A percentile compares a stretch with the other conserved stretches of the same genome.
Conservation (phyloP, 2,888 invertebrate genomes). For the Drosophila greeni region DNA sequence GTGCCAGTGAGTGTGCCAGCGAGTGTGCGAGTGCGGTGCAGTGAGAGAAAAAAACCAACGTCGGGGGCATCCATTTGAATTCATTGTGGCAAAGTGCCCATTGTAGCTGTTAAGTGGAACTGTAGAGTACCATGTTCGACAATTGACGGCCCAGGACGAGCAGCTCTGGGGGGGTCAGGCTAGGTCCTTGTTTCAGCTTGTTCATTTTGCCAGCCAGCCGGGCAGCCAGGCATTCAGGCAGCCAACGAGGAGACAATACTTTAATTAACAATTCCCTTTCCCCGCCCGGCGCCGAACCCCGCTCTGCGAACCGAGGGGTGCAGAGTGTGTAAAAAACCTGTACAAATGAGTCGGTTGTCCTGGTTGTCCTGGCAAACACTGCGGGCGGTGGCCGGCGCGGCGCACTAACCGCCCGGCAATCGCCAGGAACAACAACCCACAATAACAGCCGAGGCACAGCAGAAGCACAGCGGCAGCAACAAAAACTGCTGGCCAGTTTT, state of each 20-base stretch:
- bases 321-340: slow-evolving; percentile 53
- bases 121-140: slow-evolving; percentile 74
- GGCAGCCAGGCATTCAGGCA: slow-evolving; percentile 4
- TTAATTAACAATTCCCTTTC: slow-evolving; percentile 73
- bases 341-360: slow-evolving; percentile 72
- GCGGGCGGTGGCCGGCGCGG: slow-evolving; percentile 65
- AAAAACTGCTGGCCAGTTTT: slow-evolving; percentile 57
- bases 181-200: slow-evolving; percentile 70
- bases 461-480: slow-evolving; percentile 25
- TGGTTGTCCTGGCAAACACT: slow-evolving; percentile 68
- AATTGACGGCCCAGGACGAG: slow-evolving; percentile 70
- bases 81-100: slow-evolving; percentile 75
- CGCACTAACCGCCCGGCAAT: slow-evolving; percentile 61
- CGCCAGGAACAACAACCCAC: slow-evolving; percentile 45
- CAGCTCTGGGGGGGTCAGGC: slow-evolving; percentile 38
- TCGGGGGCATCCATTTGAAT: slow-evolving; percentile 73
- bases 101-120: slow-evolving; percentile 76
- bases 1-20: slow-evolving; percentile 1
- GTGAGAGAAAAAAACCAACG: slow-evolving; percentile 50
- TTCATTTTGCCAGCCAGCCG: slow-evolving; percentile 65
- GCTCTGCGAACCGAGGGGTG: not conserved
- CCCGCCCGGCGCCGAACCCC: slow-evolving; percentile 1
- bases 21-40: slow-evolving; percentile 23
- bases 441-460: slow-evolving; percentile 45
- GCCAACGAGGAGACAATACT: slow-evolving; percentile 74